These are phyloP conservation scores for Nephotettix cincticeps DNA, from an alignment of 1,140 invertebrate species.

Conservation along the genomic window DNA sequence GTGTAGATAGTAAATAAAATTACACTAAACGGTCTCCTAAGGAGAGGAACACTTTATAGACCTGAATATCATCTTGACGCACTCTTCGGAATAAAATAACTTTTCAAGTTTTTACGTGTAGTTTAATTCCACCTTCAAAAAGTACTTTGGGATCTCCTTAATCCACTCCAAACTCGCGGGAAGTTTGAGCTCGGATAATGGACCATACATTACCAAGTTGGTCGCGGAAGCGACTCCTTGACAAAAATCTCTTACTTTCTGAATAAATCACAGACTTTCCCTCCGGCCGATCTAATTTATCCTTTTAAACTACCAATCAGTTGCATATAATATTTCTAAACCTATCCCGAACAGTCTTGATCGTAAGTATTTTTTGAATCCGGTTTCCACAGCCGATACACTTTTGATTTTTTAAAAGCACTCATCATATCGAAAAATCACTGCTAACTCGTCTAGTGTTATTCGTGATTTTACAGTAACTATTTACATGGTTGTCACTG, in stretches of 20 bases:
- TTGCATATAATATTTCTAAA: too few relatives aligned
- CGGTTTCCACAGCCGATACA: neutral
- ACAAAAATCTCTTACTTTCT: neutral
- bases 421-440: neutral
- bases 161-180: neutral
- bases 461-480: neutral
- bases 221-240: neutral
- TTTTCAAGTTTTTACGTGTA: neutral
- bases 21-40: too few relatives aligned
- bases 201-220: conserved; percentile 4
- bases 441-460: neutral
- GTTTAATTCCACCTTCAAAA: neutral
- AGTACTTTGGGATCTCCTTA: conserved; percentile 1
- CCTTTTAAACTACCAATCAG: neutral
- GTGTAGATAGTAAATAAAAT: too few relatives aligned
- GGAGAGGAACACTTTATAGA: too few relatives aligned
- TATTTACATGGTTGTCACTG: neutral
- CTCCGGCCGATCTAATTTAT: neutral
- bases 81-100: too few relatives aligned
- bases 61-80: too few relatives aligned
- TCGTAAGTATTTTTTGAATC: neutral
- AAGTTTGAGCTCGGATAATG: conserved; percentile 6
- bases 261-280: neutral
- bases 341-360: neutral
- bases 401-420: neutral